Percentiles rank a stretch among this genome's conserved stretches.
phyloP scores from a whole-genome alignment of 2,113 vertebrate genomes.

The Cavia aperea region DNA sequence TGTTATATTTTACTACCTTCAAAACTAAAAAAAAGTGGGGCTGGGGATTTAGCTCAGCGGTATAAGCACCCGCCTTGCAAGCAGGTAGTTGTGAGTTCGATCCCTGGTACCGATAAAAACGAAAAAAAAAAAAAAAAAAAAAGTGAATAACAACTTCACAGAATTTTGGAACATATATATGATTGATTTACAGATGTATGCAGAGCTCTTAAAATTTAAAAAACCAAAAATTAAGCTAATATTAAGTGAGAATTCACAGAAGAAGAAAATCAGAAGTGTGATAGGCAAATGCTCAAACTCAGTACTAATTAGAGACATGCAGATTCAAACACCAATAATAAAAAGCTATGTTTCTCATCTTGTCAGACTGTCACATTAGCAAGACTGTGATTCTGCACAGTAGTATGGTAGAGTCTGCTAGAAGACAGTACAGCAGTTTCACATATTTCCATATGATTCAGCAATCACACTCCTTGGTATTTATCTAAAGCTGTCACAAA shows the following conservation, averaged over 20 bases:
- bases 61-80: too few species aligned
- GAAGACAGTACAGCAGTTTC: neutral
- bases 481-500: neutral
- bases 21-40: too few species aligned
- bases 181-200: neutral
- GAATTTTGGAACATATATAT: neutral
- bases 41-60: too few species aligned
- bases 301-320: neutral
- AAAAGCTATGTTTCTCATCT: neutral
- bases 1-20: too few species aligned
- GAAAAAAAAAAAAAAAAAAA: too few species aligned
- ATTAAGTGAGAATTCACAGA: neutral
- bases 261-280: neutral
- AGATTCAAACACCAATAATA: neutral
- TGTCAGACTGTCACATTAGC: neutral
- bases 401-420: neutral
- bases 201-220: neutral
- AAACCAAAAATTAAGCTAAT: neutral
- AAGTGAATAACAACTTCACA: neutral
- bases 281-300: neutral
- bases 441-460: neutral
- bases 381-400: neutral
- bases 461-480: neutral
- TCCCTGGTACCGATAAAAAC: too few species aligned
- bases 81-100: too few species aligned